These are phyloP conservation scores for Oceanodroma tethys DNA, from an alignment of 2,113 vertebrate species.

Conservation along the genomic window DNA sequence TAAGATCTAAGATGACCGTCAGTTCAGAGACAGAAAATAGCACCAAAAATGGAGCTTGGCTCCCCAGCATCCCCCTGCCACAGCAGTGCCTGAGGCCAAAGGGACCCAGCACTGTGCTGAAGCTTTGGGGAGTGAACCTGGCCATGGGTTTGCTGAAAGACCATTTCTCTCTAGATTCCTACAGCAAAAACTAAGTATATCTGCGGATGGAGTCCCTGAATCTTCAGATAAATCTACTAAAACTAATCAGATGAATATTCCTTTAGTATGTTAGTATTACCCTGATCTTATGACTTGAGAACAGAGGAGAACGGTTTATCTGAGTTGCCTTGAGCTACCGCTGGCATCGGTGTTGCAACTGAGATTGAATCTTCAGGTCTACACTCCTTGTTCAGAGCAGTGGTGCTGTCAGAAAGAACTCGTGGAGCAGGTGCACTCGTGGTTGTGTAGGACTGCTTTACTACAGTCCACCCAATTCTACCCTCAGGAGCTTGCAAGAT, in stretches of 20 bases:
- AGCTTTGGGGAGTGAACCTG: not conserved
- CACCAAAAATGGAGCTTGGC: not conserved
- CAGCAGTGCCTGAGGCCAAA: not conserved
- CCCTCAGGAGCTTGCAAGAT: conserved; percentile 5
- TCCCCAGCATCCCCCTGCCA: not conserved
- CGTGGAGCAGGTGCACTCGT: not conserved
- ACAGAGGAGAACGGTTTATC: not conserved
- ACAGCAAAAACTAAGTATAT: not conserved
- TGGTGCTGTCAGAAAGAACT: not conserved
- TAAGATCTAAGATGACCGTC: not conserved
- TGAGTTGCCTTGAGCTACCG: not conserved
- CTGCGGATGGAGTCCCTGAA: not conserved
- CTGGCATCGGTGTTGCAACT: not conserved
- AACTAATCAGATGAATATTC: not conserved
- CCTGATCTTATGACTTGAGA: not conserved
- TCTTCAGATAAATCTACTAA: not conserved
- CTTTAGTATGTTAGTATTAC: not conserved
- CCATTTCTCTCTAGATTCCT: not conserved
- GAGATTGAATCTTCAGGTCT: not conserved
- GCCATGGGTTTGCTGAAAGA: not conserved
- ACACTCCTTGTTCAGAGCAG: not conserved
- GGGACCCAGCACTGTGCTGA: not conserved
- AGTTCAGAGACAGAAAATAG: not conserved
- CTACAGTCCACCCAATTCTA: conserved; percentile 3
- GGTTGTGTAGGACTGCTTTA: not conserved